Conservation (phyloP, 2,113 vertebrate genomes). For the Corythaeola cristata region DNA sequence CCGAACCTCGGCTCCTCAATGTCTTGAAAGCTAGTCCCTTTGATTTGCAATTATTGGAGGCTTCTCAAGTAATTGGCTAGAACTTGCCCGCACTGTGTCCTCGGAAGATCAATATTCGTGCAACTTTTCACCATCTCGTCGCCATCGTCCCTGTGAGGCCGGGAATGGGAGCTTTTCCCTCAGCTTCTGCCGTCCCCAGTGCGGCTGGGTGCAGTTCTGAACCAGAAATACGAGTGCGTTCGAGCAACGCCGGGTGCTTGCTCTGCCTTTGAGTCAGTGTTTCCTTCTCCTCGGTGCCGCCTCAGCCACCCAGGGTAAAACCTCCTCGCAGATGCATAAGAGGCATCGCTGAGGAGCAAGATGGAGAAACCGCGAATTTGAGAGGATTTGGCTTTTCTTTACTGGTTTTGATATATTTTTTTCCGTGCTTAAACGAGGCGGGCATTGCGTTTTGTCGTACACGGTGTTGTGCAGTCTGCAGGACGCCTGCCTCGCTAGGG, state of each 20-base stretch:
- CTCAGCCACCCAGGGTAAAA: slow-evolving; percentile 6
- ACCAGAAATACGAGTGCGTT: background rate
- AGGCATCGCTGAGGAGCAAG: slow-evolving; percentile 3
- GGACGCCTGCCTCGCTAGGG: background rate
- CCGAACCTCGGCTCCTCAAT: slow-evolving; percentile 1
- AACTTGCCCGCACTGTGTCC: slow-evolving; percentile 10
- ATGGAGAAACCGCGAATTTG: background rate
- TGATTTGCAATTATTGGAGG: background rate
- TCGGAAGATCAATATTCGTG: background rate
- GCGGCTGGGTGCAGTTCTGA: slow-evolving; percentile 16
- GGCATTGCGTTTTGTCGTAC: background rate
- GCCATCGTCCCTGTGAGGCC: background rate
- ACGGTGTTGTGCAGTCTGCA: background rate
- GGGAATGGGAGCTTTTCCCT: background rate
- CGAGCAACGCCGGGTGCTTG: background rate
- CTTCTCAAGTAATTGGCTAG: slow-evolving; percentile 12
- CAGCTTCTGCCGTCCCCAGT: background rate
- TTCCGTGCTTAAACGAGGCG: background rate
- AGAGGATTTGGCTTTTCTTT: background rate
- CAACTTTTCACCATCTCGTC: background rate
- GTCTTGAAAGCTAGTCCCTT: slow-evolving; percentile 3
- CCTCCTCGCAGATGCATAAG: slow-evolving; percentile 41
- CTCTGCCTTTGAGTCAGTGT: background rate
- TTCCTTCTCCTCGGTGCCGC: slow-evolving; percentile 12
- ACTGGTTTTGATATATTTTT: background rate